Evolutionary conservation across 2,888 invertebrate genomes (phyloP).

Genomic region (Drosophila pseudotakahashii): DNA sequence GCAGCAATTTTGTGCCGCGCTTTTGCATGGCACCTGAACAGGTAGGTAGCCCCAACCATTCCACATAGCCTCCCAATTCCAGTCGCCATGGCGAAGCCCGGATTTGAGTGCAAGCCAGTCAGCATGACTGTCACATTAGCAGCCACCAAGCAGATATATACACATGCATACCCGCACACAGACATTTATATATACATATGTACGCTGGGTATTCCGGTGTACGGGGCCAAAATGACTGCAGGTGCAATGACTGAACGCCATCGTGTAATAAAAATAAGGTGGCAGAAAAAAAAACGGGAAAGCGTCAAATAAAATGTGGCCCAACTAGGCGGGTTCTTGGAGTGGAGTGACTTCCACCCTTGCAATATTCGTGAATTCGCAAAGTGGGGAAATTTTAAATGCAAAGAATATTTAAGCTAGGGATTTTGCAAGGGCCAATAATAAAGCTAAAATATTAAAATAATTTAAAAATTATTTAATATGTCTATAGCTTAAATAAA

Average conservation of each 20-base stretch:
- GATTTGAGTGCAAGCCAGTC: slow-evolving; percentile 70
- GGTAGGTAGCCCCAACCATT: slow-evolving; percentile 16
- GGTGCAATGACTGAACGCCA: slow-evolving; percentile 66
- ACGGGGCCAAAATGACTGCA: slow-evolving; percentile 66
- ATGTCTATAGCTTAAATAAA: too few relatives aligned
- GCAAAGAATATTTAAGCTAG: slow-evolving; percentile 12
- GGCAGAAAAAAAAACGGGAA: slow-evolving; percentile 20
- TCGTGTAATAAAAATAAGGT: slow-evolving; percentile 66
- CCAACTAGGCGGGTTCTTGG: slow-evolving; percentile 28
- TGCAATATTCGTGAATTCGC: slow-evolving; percentile 11
- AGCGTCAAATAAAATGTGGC: slow-evolving; percentile 26
- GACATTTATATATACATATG: slow-evolving; percentile 17
- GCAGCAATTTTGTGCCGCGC: slow-evolving; percentile 76
- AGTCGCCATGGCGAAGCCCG: slow-evolving; percentile 46
- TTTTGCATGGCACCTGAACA: slow-evolving; percentile 54
- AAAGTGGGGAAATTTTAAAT: slow-evolving; percentile 23
- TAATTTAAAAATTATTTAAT: too few relatives aligned
- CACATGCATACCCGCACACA: slow-evolving; percentile 32
- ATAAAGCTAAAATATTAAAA: not conserved
- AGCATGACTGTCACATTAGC: slow-evolving; percentile 79
- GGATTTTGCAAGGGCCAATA: too few relatives aligned
- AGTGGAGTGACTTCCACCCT: slow-evolving; percentile 26
- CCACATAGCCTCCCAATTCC: slow-evolving; percentile 8
- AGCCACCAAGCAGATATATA: slow-evolving; percentile 46
- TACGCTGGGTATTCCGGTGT: slow-evolving; percentile 2